Conservation (phyloP, 2,888 invertebrate genomes). For the Papilio demoleus region DNA sequence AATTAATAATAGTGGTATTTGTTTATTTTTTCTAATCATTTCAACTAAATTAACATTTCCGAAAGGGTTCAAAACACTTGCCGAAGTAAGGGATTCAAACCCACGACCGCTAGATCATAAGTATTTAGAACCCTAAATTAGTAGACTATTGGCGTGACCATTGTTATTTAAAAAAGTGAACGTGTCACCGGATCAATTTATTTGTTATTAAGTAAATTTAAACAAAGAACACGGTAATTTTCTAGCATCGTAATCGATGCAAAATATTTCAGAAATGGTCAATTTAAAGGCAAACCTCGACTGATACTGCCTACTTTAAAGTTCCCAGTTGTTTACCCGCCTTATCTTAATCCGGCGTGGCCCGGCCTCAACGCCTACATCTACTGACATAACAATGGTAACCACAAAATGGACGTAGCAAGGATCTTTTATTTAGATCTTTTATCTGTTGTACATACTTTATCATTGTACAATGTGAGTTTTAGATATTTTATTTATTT, state of each 20-base stretch:
- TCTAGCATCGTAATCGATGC: constrained; percentile 9
- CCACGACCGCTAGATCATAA: too few relatives aligned
- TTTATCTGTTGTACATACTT: constrained; percentile 35
- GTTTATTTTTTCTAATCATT: too few relatives aligned
- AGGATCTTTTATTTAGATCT: constrained; percentile 39
- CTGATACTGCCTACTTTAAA: constrained; percentile 46
- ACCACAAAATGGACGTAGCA: constrained; percentile 42
- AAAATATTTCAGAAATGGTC: constrained; percentile 31
- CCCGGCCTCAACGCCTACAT: constrained; percentile 63
- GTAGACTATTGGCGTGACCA: too few relatives aligned
- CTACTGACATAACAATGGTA: constrained; percentile 51
- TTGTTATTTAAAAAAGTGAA: too few relatives aligned
- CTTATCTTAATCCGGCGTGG: constrained; percentile 63
- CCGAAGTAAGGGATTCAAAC: too few relatives aligned
- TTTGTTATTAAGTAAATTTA: background rate
- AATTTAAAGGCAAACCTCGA: constrained; percentile 17
- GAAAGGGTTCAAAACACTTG: too few relatives aligned
- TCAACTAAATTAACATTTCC: too few relatives aligned
- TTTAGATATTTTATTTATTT: background rate
- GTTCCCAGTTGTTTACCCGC: constrained; percentile 48
- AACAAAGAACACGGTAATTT: constrained; percentile 3
- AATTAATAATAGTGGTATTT: too few relatives aligned
- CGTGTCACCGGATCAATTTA: too few relatives aligned
- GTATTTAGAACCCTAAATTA: too few relatives aligned
- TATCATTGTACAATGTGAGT: constrained; percentile 19